Percentiles rank a stretch among this genome's conserved stretches.
Conservation (phyloP, 2,797 vertebrate genomes). For the Anguilla megastoma region DNA sequence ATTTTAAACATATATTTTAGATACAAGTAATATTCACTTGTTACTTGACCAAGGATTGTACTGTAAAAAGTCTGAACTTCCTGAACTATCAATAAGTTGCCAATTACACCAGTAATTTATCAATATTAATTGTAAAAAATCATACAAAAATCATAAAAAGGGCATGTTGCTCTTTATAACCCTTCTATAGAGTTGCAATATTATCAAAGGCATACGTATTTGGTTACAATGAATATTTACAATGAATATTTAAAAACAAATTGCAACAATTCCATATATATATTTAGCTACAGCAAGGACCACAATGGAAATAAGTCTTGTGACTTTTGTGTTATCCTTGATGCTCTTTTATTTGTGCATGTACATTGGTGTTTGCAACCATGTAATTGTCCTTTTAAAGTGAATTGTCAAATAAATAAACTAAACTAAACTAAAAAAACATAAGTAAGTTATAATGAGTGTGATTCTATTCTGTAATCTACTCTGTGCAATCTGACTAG, state of each 20-base stretch:
- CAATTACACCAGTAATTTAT: background rate
- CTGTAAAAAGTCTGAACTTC: background rate
- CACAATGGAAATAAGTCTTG: too few species aligned
- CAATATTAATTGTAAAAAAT: background rate
- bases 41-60: background rate
- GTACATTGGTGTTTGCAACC: too few species aligned
- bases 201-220: constrained; percentile 5
- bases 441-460: background rate
- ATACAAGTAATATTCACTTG: too few species aligned
- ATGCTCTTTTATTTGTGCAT: too few species aligned
- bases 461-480: background rate
- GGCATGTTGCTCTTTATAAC: constrained; percentile 16
- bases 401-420: too few species aligned
- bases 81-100: background rate
- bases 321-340: too few species aligned
- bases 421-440: too few species aligned
- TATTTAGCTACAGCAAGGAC: too few species aligned
- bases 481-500: background rate
- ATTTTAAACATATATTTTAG: too few species aligned
- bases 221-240: constrained; percentile 7
- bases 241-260: background rate
- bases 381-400: too few species aligned
- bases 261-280: background rate
- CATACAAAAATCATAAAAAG: constrained; percentile 21
- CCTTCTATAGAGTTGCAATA: constrained; percentile 12